A percentile compares a stretch with the other conserved stretches of the same genome.
These are phyloP conservation scores for Tryphoninae sp. DNA, from an alignment of 2,888 invertebrate genomes.

Conservation along the genomic window DNA sequence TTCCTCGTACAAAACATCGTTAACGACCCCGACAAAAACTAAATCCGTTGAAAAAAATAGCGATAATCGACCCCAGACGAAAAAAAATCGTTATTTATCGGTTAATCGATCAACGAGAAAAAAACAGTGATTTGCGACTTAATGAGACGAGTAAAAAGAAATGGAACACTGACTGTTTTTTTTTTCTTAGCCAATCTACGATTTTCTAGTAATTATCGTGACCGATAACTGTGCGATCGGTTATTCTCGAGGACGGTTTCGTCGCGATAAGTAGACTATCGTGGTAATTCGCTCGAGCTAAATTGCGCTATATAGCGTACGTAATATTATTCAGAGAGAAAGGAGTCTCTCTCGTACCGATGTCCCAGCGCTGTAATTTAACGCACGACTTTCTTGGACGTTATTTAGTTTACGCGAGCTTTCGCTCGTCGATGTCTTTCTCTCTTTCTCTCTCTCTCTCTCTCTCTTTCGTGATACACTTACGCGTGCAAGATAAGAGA, in stretches of 20 bases:
- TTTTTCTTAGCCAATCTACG: not conserved
- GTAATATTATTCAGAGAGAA: slow-evolving; percentile 8
- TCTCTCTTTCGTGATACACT: slow-evolving; percentile 44
- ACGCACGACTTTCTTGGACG: slow-evolving; percentile 33
- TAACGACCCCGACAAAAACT: too few relatives aligned
- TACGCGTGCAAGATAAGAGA: slow-evolving; percentile 8
- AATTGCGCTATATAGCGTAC: not conserved
- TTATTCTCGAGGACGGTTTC: not conserved
- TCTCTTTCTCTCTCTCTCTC: slow-evolving; percentile 31
- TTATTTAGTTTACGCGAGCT: slow-evolving; percentile 46
- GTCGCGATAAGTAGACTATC: not conserved
- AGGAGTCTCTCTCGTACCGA: slow-evolving; percentile 27
- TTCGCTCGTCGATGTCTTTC: slow-evolving; percentile 46
- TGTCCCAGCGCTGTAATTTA: slow-evolving; percentile 34
- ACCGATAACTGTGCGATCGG: not conserved
- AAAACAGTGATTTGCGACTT: too few relatives aligned
- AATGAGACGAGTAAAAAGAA: too few relatives aligned
- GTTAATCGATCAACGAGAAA: too few relatives aligned
- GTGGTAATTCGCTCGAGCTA: not conserved
- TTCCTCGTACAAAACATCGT: too few relatives aligned
- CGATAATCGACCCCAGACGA: too few relatives aligned
- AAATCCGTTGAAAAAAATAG: too few relatives aligned
- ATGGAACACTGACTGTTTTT: not conserved
- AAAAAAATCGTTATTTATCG: too few relatives aligned
- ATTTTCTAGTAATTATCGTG: not conserved